Evolutionary conservation across 2,113 vertebrate species (phyloP).

Genomic region (Clupea harengus): DNA sequence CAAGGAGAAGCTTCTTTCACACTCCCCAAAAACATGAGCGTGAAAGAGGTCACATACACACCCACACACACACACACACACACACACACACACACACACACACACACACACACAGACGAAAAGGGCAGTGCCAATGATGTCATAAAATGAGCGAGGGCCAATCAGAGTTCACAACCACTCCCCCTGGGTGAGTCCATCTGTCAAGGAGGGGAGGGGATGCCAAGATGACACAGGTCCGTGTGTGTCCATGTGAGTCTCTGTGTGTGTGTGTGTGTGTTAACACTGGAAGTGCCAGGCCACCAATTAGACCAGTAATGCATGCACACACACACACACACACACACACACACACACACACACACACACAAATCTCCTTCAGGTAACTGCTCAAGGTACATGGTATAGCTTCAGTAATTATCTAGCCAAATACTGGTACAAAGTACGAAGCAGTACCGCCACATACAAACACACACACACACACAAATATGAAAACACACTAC

Average conservation of each 20-base stretch:
- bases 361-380: neutral
- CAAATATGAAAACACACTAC: neutral
- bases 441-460: too few species aligned
- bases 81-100: conserved; percentile 14
- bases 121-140: conserved; percentile 40
- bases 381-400: too few species aligned
- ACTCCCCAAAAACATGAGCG: neutral
- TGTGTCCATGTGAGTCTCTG: neutral
- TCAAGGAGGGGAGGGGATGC: conserved; percentile 59
- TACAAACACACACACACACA: conserved; percentile 24
- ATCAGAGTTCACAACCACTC: conserved; percentile 62
- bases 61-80: neutral
- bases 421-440: too few species aligned
- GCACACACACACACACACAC: conserved; percentile 36
- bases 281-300: neutral
- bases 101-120: neutral
- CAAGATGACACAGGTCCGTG: conserved; percentile 58
- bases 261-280: conserved; percentile 6
- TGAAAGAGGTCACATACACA: neutral
- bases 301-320: neutral
- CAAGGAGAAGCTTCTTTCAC: neutral
- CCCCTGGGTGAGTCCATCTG: conserved; percentile 69
- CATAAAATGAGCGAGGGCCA: conserved; percentile 50
- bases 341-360: neutral
- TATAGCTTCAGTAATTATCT: too few species aligned